A percentile compares a stretch with the other conserved stretches of the same genome.
phyloP scores from a whole-genome alignment of 2,113 vertebrate species.

The Dipodomys ordii region DNA sequence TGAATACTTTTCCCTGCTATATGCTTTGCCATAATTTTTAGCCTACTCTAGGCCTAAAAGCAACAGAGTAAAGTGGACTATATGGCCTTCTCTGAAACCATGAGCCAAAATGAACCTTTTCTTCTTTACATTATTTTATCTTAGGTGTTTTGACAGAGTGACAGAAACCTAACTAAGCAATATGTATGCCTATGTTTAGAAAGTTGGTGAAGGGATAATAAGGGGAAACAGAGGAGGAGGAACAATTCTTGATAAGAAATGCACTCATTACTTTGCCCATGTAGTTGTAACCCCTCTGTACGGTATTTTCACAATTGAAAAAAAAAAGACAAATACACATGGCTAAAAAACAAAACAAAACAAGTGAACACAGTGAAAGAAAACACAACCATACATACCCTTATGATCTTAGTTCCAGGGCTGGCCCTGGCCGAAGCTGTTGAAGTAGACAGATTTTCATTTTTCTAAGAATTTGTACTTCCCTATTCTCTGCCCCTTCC shows the following conservation, averaged over 20 bases:
- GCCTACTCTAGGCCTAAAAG: background rate
- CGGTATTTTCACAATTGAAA: no score
- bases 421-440: background rate
- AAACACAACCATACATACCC: background rate
- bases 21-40: background rate
- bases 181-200: conserved; percentile 6
- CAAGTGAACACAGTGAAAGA: conserved; percentile 18
- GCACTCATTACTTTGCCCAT: no score
- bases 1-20: background rate
- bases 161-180: background rate
- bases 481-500: conserved; percentile 3
- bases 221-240: no score
- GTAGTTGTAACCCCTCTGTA: no score
- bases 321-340: no score
- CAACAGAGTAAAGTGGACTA: background rate
- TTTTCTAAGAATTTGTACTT: conserved; percentile 45
- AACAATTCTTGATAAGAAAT: no score
- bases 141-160: background rate
- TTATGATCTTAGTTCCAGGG: background rate
- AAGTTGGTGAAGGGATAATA: background rate
- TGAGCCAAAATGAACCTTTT: background rate
- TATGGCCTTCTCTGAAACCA: background rate
- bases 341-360: background rate
- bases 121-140: background rate
- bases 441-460: conserved; percentile 13